Conservation (phyloP, 1,140 invertebrate genomes). For the Orchestia grillus region DNA sequence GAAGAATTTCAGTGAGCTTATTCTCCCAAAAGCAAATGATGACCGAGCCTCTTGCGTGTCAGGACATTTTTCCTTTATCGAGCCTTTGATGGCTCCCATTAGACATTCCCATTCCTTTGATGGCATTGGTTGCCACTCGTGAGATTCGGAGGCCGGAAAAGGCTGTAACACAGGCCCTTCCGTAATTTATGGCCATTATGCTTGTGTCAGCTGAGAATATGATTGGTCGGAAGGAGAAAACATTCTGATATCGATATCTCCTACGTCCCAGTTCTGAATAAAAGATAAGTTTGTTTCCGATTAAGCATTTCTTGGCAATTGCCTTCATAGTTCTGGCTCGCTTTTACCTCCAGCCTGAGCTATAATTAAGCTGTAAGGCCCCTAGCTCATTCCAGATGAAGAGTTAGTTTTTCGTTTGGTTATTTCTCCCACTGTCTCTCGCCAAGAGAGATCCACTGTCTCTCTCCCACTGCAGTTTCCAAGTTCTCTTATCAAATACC, state of each 20-base stretch:
- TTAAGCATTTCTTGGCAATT: neutral
- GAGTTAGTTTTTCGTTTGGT: neutral
- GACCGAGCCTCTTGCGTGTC: constrained; percentile 19
- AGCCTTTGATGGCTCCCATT: constrained; percentile 9
- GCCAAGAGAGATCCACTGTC: neutral
- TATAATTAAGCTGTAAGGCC: neutral
- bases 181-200: constrained; percentile 32
- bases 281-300: neutral
- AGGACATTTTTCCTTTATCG: constrained; percentile 40
- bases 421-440: neutral
- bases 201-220: constrained; percentile 21
- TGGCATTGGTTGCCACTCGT: constrained; percentile 4
- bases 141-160: neutral
- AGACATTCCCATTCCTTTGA: no score
- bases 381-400: neutral
- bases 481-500: neutral
- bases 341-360: neutral
- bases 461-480: neutral
- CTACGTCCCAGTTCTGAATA: neutral
- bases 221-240: neutral
- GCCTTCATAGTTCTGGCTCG: neutral
- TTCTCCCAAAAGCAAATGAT: constrained; percentile 17
- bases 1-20: constrained; percentile 26
- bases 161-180: constrained; percentile 31
- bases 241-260: neutral